A percentile compares a stretch with the other conserved stretches of the same genome.
These are phyloP conservation scores for Mixornis gularis DNA, from an alignment of 2,113 vertebrate species.

Conservation along the genomic window DNA sequence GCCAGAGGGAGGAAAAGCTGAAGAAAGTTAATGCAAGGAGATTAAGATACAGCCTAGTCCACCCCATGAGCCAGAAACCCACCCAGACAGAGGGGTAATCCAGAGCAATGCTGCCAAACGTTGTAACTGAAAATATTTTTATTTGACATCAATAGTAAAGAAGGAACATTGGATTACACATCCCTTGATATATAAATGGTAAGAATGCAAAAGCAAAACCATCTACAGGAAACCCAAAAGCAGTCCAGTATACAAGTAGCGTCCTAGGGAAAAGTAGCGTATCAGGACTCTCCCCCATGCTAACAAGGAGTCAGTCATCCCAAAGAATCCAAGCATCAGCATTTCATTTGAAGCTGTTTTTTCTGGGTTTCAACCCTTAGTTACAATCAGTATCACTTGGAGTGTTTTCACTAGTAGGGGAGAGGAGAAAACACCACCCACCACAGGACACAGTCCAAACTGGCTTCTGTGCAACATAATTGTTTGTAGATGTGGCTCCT, in stretches of 20 bases:
- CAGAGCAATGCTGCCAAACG: constrained; percentile 1
- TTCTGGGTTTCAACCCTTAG: neutral
- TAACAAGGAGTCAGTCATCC: neutral
- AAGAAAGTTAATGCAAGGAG: neutral
- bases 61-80: neutral
- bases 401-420: neutral
- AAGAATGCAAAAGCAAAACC: constrained; percentile 33
- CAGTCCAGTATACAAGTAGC: neutral
- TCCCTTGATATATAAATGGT: neutral
- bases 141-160: constrained; percentile 50
- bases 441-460: neutral
- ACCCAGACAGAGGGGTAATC: neutral
- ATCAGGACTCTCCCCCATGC: neutral
- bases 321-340: neutral
- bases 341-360: neutral
- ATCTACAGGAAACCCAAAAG: neutral
- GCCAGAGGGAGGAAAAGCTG: neutral
- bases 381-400: neutral
- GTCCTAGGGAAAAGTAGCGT: neutral
- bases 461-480: neutral
- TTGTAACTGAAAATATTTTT: constrained; percentile 66
- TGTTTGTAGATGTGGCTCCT: neutral
- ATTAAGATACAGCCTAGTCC: neutral
- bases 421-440: neutral
- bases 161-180: constrained; percentile 6